Evolutionary conservation across 2,797 vertebrate species (phyloP).

Genomic region (Syndactyla subalaris): DNA sequence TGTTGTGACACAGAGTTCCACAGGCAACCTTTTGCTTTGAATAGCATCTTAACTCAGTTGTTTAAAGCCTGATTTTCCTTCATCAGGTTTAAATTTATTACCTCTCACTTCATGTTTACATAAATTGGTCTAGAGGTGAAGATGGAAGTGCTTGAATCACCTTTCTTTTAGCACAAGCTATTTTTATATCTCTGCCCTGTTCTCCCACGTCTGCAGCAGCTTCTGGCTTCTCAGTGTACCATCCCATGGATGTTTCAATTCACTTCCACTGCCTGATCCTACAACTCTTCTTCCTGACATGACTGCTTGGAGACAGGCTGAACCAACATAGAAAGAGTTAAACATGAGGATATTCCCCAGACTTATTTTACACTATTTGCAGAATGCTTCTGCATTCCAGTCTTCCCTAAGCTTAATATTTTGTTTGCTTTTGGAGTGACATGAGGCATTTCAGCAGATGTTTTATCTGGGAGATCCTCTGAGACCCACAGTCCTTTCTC

Average conservation of each 20-base stretch:
- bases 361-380: conserved; percentile 44
- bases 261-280: neutral
- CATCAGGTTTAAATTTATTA: neutral
- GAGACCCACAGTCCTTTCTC: conserved; percentile 42
- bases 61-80: neutral
- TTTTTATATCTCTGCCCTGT: neutral
- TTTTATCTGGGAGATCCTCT: conserved; percentile 60
- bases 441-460: conserved; percentile 39
- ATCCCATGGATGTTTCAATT: neutral
- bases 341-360: neutral
- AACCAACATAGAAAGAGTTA: conserved; percentile 11
- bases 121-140: neutral
- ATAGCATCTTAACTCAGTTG: neutral
- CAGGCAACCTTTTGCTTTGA: neutral
- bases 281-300: neutral
- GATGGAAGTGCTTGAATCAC: neutral
- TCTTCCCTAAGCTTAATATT: conserved; percentile 43
- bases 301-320: neutral
- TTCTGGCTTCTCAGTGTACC: neutral
- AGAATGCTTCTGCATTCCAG: neutral
- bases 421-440: conserved; percentile 65
- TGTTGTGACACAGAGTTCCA: neutral
- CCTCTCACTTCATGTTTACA: neutral
- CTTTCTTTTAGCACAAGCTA: neutral
- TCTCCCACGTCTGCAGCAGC: neutral